These are phyloP conservation scores for Pogoniulus pusillus DNA, from an alignment of 2,797 vertebrate genomes.

Conservation along the genomic window DNA sequence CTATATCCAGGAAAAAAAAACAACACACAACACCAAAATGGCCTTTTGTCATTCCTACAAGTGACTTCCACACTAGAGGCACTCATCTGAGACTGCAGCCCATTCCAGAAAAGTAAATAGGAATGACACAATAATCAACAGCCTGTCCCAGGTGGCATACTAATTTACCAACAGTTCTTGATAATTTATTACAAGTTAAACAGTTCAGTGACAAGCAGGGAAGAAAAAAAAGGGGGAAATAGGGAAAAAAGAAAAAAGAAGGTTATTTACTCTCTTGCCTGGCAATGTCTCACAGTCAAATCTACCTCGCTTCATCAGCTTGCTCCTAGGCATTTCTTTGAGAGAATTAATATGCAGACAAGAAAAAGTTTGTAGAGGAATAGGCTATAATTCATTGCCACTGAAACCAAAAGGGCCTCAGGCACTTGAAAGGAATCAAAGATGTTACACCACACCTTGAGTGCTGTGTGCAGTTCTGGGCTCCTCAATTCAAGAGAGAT, in stretches of 20 bases:
- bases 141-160: not conserved
- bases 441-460: too few relatives aligned
- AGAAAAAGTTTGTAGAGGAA: not conserved
- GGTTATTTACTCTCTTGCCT: conserved; percentile 16
- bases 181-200: conserved; percentile 41
- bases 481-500: too few relatives aligned
- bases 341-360: not conserved
- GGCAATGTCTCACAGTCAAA: not conserved
- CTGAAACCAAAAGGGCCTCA: not conserved
- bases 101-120: conserved; percentile 46
- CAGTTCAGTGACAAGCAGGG: not conserved
- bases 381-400: not conserved
- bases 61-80: conserved; percentile 27
- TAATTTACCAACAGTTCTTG: conserved; percentile 27
- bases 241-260: too few relatives aligned
- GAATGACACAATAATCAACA: conserved; percentile 22
- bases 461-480: too few relatives aligned
- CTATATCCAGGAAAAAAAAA: conserved; percentile 37
- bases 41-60: conserved; percentile 21
- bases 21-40: conserved; percentile 7
- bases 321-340: conserved; percentile 11
- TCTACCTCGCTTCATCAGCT: not conserved
- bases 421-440: not conserved
- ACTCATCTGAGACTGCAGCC: conserved; percentile 30
- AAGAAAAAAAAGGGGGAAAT: accelerated